Evolutionary conservation across 2,113 vertebrate genomes (phyloP).

Genomic region (Salvelinus fontinalis): DNA sequence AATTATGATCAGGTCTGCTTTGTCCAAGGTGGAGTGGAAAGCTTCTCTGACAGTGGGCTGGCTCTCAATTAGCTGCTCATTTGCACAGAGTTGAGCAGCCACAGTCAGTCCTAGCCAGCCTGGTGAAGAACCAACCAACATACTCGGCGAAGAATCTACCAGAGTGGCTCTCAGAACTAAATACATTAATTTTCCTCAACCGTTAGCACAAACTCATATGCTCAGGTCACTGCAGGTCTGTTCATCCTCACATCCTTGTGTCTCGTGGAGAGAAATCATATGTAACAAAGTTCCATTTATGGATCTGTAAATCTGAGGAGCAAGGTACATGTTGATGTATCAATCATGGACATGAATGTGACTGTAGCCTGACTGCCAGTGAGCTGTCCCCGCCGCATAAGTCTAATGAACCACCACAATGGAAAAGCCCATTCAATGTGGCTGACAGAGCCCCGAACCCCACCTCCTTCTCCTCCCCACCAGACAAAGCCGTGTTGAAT

Average conservation of each 20-base stretch:
- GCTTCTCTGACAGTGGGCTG: conserved; percentile 10
- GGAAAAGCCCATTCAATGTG: conserved; percentile 66
- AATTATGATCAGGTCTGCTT: conserved; percentile 3
- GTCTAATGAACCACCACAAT: conserved; percentile 65
- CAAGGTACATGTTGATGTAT: conserved; percentile 28
- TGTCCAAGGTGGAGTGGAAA: conserved; percentile 7
- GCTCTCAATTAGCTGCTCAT: neutral
- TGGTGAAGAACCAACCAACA: neutral
- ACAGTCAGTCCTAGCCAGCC: neutral
- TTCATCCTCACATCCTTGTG: neutral
- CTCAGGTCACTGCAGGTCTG: neutral
- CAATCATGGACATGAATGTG: conserved; percentile 63
- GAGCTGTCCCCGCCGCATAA: conserved; percentile 27
- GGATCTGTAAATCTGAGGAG: conserved; percentile 41
- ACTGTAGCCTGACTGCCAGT: no score
- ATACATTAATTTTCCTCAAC: neutral
- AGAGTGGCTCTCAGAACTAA: neutral
- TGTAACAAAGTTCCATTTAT: conserved; percentile 22
- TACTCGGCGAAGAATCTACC: neutral
- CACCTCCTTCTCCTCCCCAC: conserved; percentile 53
- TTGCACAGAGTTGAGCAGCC: neutral
- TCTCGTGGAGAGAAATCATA: neutral
- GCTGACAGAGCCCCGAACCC: conserved; percentile 44
- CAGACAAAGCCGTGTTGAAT: conserved; percentile 63
- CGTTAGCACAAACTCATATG: neutral